Base-by-base conservation (phyloP, 2,113 vertebrate species). In the Menidia beryllina region DNA sequence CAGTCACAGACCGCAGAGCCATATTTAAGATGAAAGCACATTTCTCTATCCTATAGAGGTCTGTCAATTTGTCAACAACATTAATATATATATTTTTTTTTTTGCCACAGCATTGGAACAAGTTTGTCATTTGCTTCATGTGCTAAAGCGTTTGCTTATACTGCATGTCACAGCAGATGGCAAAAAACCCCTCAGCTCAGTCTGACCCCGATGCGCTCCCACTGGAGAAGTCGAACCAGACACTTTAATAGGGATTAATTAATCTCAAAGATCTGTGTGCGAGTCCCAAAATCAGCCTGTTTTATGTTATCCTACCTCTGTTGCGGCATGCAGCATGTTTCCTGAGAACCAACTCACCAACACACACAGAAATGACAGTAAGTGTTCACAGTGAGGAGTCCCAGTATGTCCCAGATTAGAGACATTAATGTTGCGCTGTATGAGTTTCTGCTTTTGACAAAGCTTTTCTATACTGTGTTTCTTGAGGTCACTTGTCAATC, bases 401-500 rank as follows among this genome's bases (percentile, higher is more conserved):
- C 27, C 45, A 58, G 65, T 73, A 49, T 72, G 74, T 58, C n/a
- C n/a, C n/a, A n/a, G 69, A 81, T 38, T 69, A 72, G 75, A 80
- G 53, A 77, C 77, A 52, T 77, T 81, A 64, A 47, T 48, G 57
- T 26, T 72, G 43, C 59, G 63, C 38, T 69, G 70, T 79, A 77
- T 25, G 52, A 78, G 60, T 61, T 51, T 74, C 62, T 77, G 72
- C 65, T 77, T 73, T 84, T 70, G 71, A 72, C 75, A 82, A 57
- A 77, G 58, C 56, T 51, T 83, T 86, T 87, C 80, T 83, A 69
- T 72, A 73, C 69, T 43, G 61, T 79, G 68, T 88, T 87, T 85
- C 64, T 75, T 72, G 74, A 82, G 83, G 81, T 89, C 76, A 83
- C 76, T 83, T 88, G 89, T 91, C 87, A 85, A 86, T 82, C 83